A percentile compares a stretch with the other conserved stretches of the same genome.
Evolutionary conservation across 2,113 vertebrate genomes (phyloP).

Genomic region (Baryphthengus martii): DNA sequence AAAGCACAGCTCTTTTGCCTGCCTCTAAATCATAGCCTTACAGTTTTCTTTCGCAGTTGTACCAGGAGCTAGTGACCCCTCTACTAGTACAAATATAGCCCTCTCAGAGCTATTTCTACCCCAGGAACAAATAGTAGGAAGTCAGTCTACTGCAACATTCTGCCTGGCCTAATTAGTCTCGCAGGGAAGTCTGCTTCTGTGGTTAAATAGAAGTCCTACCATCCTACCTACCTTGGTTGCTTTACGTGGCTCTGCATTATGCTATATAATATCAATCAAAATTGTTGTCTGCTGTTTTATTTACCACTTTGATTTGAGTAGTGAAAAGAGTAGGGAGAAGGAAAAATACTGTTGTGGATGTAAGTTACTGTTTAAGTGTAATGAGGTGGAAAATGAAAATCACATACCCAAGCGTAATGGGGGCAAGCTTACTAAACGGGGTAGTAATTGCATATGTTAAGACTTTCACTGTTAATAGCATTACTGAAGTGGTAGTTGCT

Average conservation of each 20-base stretch:
- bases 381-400: neutral
- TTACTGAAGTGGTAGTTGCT: neutral
- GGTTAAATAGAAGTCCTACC: neutral
- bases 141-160: neutral
- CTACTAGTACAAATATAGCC: accelerated
- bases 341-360: neutral
- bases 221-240: neutral
- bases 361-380: neutral
- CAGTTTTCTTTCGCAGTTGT: neutral
- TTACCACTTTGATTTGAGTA: neutral
- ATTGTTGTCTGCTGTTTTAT: neutral
- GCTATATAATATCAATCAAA: neutral
- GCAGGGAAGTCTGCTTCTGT: neutral
- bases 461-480: neutral
- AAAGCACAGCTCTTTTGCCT: neutral
- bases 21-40: neutral
- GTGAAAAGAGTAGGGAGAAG: neutral
- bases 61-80: neutral
- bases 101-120: neutral
- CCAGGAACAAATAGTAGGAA: neutral
- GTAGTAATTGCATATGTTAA: neutral
- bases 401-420: neutral
- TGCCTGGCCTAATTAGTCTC: neutral
- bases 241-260: neutral
- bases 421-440: neutral